phyloP scores from a whole-genome alignment of 2,113 vertebrate species.

The Tapirus terrestris region DNA sequence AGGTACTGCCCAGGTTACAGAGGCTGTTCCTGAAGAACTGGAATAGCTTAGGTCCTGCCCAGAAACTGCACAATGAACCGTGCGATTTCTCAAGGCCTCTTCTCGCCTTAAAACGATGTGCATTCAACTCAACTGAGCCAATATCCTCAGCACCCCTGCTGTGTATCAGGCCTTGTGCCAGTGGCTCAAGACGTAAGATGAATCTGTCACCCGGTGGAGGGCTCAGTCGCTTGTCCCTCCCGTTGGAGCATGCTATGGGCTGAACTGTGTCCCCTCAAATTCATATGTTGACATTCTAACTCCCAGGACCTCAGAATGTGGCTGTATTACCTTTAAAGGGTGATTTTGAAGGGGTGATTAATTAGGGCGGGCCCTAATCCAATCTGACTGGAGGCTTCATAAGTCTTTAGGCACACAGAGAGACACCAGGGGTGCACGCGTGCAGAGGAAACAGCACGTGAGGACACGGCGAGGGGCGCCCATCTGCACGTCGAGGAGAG shows the following conservation, averaged over 20 bases:
- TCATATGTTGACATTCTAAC: neutral
- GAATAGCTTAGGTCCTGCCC: neutral
- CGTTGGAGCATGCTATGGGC: neutral
- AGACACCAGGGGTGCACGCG: neutral
- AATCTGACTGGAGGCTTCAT: neutral
- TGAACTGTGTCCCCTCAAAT: neutral
- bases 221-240: neutral
- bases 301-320: neutral
- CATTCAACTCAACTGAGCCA: neutral
- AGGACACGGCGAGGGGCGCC: neutral
- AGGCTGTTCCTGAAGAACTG: neutral
- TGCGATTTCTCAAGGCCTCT: neutral
- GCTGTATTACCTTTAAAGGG: too few species aligned
- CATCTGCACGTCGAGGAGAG: neutral
- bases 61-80: neutral
- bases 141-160: neutral
- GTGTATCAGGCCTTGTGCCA: neutral
- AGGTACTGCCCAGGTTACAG: too few species aligned
- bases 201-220: neutral
- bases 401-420: neutral
- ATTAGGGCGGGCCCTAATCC: neutral
- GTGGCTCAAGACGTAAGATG: neutral
- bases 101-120: neutral
- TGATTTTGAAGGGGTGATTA: neutral
- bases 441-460: neutral